A percentile compares a stretch with the other conserved stretches of the same genome.
These are phyloP conservation scores for Linhomoeus sp. DNA, from an alignment of 2,888 invertebrate genomes.

Conservation along the genomic window DNA sequence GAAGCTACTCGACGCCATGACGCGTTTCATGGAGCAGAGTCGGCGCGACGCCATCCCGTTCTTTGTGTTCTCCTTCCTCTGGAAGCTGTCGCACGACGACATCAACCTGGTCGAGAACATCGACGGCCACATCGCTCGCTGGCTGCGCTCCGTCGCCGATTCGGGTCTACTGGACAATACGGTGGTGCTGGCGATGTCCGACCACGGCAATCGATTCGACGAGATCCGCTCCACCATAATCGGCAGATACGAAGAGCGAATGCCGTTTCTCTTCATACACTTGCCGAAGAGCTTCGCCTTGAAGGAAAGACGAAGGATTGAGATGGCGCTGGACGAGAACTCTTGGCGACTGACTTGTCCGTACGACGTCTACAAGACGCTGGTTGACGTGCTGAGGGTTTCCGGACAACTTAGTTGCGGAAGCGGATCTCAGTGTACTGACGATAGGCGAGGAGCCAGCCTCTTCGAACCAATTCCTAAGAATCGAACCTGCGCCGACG, in stretches of 20 bases:
- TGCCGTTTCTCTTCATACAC: conserved; percentile 29
- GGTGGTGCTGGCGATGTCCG: conserved; percentile 6
- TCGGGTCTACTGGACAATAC: conserved; percentile 6
- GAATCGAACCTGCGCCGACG: conserved; percentile 27
- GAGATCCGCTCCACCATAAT: conserved; percentile 6
- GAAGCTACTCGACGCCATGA: conserved; percentile 17
- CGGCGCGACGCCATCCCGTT: no score
- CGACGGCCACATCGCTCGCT: conserved; percentile 19
- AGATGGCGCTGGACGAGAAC: conserved; percentile 12
- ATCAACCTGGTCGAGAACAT: conserved; percentile 22
- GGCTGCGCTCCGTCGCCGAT: conserved; percentile 15
- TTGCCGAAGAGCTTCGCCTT: conserved; percentile 16
- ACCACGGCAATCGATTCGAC: conserved; percentile 9
- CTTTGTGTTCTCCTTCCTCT: conserved; percentile 27
- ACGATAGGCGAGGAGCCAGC: no score
- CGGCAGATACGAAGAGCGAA: conserved; percentile 13
- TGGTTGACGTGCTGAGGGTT: conserved; percentile 18
- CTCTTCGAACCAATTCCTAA: conserved; percentile 25
- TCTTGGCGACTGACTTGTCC: conserved; percentile 28
- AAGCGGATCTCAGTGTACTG: no score
- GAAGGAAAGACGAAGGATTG: background rate
- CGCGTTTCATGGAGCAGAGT: conserved; percentile 16
- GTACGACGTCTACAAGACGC: conserved; percentile 30
- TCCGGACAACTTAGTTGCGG: background rate
- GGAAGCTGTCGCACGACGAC: conserved; percentile 26